phyloP scores from a whole-genome alignment of 2,888 invertebrate genomes.

The Heliothis peltigera region DNA sequence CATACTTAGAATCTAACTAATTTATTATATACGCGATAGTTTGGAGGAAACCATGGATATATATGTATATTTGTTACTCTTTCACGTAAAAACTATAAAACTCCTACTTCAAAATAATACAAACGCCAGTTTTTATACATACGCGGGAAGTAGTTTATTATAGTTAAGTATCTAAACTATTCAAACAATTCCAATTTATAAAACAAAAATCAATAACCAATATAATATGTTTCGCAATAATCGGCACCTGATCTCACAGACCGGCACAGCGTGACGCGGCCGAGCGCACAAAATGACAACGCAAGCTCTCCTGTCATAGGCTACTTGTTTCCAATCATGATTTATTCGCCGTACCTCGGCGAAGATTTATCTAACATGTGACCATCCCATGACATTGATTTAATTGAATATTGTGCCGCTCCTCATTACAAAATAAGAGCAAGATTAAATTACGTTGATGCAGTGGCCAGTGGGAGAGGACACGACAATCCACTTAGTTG shows the following conservation, averaged over 20 bases:
- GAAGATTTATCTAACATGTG: constrained; percentile 63
- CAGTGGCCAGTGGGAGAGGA: constrained; percentile 73
- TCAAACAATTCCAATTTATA: constrained; percentile 6
- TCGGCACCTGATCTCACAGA: constrained; percentile 23
- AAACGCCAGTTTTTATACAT: too few species aligned
- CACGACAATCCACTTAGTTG: constrained; percentile 80
- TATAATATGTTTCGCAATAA: constrained; percentile 7
- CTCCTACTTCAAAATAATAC: too few species aligned
- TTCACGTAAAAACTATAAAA: too few species aligned
- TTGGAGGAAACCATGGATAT: too few species aligned
- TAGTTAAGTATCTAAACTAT: too few species aligned
- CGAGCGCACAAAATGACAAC: constrained; percentile 32
- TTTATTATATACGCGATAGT: too few species aligned
- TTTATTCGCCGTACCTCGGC: constrained; percentile 58
- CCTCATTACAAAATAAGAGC: constrained; percentile 76
- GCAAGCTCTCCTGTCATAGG: constrained; percentile 67
- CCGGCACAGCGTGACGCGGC: constrained; percentile 33
- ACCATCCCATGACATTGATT: constrained; percentile 64
- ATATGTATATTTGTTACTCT: too few species aligned
- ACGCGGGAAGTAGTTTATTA: too few species aligned
- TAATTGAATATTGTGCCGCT: constrained; percentile 69
- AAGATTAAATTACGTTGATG: constrained; percentile 67
- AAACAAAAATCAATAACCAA: constrained; percentile 4
- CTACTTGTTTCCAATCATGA: constrained; percentile 65
- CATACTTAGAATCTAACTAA: too few species aligned